Evolutionary conservation across 1,140 invertebrate species (phyloP).

Genomic region (Cardiocondyla obscurior): DNA sequence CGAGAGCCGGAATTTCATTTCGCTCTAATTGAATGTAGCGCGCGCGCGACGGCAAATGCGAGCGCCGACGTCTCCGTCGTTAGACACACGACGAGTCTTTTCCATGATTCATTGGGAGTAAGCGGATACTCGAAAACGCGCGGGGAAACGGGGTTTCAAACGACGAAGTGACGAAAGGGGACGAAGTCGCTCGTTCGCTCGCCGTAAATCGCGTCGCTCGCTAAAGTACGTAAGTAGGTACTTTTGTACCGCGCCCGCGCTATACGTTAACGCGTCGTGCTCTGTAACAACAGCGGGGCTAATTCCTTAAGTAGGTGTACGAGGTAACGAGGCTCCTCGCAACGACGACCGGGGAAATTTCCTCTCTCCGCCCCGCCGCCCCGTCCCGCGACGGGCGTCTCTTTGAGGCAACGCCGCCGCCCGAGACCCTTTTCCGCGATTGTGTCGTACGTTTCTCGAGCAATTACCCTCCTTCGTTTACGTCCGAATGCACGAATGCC

Average conservation of each 20-base stretch:
- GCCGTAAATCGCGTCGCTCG: too few relatives aligned
- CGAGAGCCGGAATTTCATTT: conserved; percentile 76
- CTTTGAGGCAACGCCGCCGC: background rate
- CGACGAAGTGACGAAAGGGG: background rate
- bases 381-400: background rate
- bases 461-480: conserved; percentile 48
- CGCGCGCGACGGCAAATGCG: background rate
- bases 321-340: conserved; percentile 48
- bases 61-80: conserved; percentile 36
- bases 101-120: conserved; percentile 45
- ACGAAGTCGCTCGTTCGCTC: conserved; percentile 23
- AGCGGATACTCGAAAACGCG: conserved; percentile 4
- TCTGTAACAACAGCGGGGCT: conserved; percentile 44
- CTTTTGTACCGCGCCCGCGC: conserved; percentile 31
- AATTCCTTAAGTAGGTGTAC: conserved; percentile 57
- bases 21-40: conserved; percentile 78
- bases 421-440: conserved; percentile 27
- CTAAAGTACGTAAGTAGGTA: conserved; percentile 48
- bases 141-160: background rate
- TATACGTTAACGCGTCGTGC: conserved; percentile 12
- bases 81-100: conserved; percentile 28
- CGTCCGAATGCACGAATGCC: conserved; percentile 27
- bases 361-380: background rate
- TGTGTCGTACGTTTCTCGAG: conserved; percentile 17
- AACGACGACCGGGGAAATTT: conserved; percentile 28